Conservation (phyloP, 2,113 vertebrate species). For the Pungitius pungitius region DNA sequence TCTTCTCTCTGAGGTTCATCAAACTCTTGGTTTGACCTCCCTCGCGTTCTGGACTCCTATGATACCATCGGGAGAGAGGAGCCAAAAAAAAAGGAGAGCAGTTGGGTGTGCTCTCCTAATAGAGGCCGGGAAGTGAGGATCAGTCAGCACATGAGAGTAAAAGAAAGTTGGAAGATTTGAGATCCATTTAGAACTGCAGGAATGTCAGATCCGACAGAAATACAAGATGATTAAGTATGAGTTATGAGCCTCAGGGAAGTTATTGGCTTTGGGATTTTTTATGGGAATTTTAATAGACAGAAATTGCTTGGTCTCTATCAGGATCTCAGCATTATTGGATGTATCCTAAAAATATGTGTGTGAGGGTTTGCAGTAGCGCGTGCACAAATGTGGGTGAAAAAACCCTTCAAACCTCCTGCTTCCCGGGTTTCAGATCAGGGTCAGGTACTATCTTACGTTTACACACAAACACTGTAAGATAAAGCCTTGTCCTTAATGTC, state of each 20-base stretch:
- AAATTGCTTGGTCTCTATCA: slow-evolving; percentile 53
- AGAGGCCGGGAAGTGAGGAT: slow-evolving; percentile 17
- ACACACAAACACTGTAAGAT: slow-evolving; percentile 27
- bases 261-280: slow-evolving; percentile 50
- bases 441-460: slow-evolving; percentile 39
- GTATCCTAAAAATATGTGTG: slow-evolving; percentile 1
- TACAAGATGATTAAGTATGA: slow-evolving; percentile 50
- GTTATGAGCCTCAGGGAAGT: slow-evolving; percentile 48
- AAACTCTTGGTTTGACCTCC: slow-evolving; percentile 24
- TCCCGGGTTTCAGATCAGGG: slow-evolving; percentile 47
- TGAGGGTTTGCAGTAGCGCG: slow-evolving; percentile 1
- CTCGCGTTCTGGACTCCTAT: slow-evolving; percentile 3
- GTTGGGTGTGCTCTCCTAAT: slow-evolving; percentile 33
- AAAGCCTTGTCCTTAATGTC: slow-evolving; percentile 59
- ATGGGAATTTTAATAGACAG: slow-evolving; percentile 35
- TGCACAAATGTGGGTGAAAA: slow-evolving; percentile 3
- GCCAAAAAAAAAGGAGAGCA: slow-evolving; percentile 4
- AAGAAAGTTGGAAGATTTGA: slow-evolving; percentile 41
- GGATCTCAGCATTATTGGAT: slow-evolving; percentile 37
- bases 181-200: slow-evolving; percentile 17
- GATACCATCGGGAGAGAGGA: slow-evolving; percentile 3
- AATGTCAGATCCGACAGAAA: slow-evolving; percentile 37
- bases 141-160: slow-evolving; percentile 22
- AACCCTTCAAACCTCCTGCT: slow-evolving; percentile 34
- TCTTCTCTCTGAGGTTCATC: slow-evolving; percentile 26